Base-by-base conservation (phyloP, 2,797 vertebrate species). In the Odontamblyopus rebecca region DNA sequence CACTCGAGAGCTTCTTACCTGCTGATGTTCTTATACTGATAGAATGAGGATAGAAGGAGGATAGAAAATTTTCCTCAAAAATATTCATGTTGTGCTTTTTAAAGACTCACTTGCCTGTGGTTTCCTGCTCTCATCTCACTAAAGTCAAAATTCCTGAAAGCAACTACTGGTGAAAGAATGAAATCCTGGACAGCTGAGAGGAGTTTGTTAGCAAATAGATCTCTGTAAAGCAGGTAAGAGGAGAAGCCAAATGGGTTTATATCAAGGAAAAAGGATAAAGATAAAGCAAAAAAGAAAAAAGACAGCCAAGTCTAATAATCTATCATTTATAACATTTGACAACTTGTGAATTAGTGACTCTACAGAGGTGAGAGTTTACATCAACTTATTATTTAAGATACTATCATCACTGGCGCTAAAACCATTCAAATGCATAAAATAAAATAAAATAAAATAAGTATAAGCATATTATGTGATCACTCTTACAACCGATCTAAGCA, bases 11-110 rank as follows among this genome's bases (percentile, higher is more conserved):
- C 69, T 44, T 75, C 80, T 54, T 63, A 71, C 62, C 68, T 65
- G 74, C 63, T 84, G 85, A 86, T 89, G 82, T 83, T 80, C 54
- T 80, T 63, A 54, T 29, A n/a, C 63, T 75, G 84, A 82, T 77
- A 77, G 66, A 70, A 76, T 18, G 60, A 81, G 15, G 53, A 82
- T 26, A 27, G 48, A 73, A 54, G 71, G 35, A 18, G 35, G 8
- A 38, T 38, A 38, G 35, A 38, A 74, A 68, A 68, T 69, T 71
- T 73, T 69, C 74, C 62, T 44, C 32, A 54, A 54, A 72, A 8
- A 15, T 41, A 30, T 26, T 71, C 27, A 67, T 44, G 7, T 66
- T 9, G 35, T 8, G 38, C 26, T 30, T 50, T 61, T 27, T 48
- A 16, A 23, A 59, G 38, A 67, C 23, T 63, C 23, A 26, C 8